Evolutionary conservation across 37 sponge, comb jelly and placozoan genomes (phyloP), one percentile per base, ranked within the genome.

Genomic region (Cladorhizidae sp.): DNA sequence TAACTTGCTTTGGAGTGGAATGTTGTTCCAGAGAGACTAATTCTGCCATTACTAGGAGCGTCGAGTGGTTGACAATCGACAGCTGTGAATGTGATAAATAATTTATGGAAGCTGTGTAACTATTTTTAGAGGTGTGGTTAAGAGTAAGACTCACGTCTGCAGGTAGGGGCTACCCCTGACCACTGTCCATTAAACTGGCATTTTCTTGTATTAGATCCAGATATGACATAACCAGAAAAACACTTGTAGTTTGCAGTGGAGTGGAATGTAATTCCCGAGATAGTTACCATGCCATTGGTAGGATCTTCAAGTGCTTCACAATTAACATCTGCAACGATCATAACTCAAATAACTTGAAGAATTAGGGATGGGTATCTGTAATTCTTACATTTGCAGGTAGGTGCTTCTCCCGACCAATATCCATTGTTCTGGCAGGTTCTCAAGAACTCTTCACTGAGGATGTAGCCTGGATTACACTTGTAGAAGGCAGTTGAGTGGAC

Each of bases 231-330:
- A 40, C 89, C 93, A 5, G 12, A 15, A 0, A 64, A 68, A 65
- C 93, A 93, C 51, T 35, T 74, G 40, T 88, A 93, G 5, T 18
- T 64, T 0, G 86, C 93, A n/a, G 50, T 41, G 20, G 86, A 81
- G 12, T 72, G 71, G 28, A 83, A 51, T 0, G 69, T 35, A n/a
- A 54, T 74, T 20, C 80, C 73, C 25, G 79, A 39, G 23, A 82
- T 29, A 2, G 21, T n/a, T 2, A 93, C 86, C 20, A 31, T 38
- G 5, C 93, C 93, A 83, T 88, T 86, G 0, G 6, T 23, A 20
- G 86, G 86, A 40, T 61, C 57, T 7, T 17, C 57, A 18, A 85
- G 83, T 6, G 1, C 1, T 7, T 62, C 80, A 68, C 93, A 93
- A 28, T 76, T 72, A 73, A 88, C 61, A 67, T 32, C 90, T 93